Evolutionary conservation across 2,888 invertebrate genomes (phyloP).

Genomic region (Tholera decimalis): DNA sequence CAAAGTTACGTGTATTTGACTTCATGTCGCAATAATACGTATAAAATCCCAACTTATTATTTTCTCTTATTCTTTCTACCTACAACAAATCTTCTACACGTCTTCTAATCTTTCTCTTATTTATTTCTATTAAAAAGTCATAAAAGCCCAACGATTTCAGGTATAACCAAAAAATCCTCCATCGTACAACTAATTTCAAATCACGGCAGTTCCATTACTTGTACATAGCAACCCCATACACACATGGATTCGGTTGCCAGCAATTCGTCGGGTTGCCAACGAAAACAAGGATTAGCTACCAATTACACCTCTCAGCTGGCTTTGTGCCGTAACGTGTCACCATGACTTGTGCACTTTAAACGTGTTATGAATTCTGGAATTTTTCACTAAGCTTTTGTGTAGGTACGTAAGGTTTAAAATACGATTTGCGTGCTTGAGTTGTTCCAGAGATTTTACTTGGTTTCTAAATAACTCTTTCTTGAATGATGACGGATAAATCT

Average conservation of each 20-base stretch:
- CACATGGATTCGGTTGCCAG: slow-evolving; percentile 55
- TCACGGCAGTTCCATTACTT: slow-evolving; percentile 14
- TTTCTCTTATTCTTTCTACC: no score
- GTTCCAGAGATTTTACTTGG: not conserved
- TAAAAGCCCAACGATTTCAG: not conserved
- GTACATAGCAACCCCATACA: slow-evolving; percentile 43
- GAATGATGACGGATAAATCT: not conserved
- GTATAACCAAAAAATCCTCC: not conserved
- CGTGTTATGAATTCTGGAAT: slow-evolving; percentile 66
- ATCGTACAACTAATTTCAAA: slow-evolving; percentile 15
- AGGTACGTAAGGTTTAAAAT: slow-evolving; percentile 3
- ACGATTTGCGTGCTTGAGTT: slow-evolving; percentile 8
- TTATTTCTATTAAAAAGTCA: not conserved
- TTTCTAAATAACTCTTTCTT: not conserved
- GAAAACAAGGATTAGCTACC: slow-evolving; percentile 85
- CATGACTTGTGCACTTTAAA: slow-evolving; percentile 69
- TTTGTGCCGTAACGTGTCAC: slow-evolving; percentile 66
- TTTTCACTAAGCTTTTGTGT: slow-evolving; percentile 35
- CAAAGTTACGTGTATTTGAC: not conserved
- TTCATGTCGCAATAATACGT: not conserved
- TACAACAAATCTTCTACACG: no score
- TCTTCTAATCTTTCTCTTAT: no score
- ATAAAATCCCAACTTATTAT: not conserved
- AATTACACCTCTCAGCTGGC: slow-evolving; percentile 82
- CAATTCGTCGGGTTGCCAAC: slow-evolving; percentile 72